Base-by-base conservation (phyloP, 2,888 invertebrate species). In the Amaurobius ferox region DNA sequence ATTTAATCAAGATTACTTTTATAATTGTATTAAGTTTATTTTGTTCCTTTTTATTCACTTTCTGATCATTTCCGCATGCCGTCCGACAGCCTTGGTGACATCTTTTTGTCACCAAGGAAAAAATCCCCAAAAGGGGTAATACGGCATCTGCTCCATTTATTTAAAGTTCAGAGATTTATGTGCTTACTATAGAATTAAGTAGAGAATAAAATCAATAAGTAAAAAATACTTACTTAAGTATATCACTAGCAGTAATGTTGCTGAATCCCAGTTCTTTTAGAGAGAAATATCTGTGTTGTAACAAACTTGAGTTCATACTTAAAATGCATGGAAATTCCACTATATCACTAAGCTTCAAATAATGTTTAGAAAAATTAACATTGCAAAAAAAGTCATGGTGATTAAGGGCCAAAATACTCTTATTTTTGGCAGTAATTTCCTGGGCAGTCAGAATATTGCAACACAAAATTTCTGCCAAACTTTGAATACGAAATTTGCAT, bases 281-380 rank as follows among this genome's bases (percentile, higher is more conserved):
- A 28, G 81, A 76, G 64, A 70, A 81, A 35, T 76, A 81, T 1
- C 81, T 44, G 28, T 81, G 81, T 48, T 81, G 76, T 6, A 81
- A n/a, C 9, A 76, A 48, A 61, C 76, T 70, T 16, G 70, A 30
- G 16, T 76, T 64, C 55, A 70, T 26, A n/a, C 70, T 29, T 7
- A 81, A 39, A 23, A 81, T n/a, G 9, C 13, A 26, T 6, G 81
- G 81, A 71, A 70, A 68, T 68, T 81, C 81, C 26, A 81, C 28
- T 3, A 81, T 13, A 70, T 81, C 81, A 62, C 81, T 76, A 7
- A 74, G 26, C 44, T 61, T 81, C n/a, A 81, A 76, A 39, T 76
- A 19, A n/a, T 76, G 39, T 6, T 40, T 32, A 16, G 68, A 74
- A 64, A 81, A 81, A 0, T 40, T 62, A 9, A 70, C 48, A 62